Percentiles rank a stretch among this genome's conserved stretches.
These are phyloP conservation scores for Prorops nasuta DNA, from an alignment of 1,140 invertebrate species.

Conservation along the genomic window DNA sequence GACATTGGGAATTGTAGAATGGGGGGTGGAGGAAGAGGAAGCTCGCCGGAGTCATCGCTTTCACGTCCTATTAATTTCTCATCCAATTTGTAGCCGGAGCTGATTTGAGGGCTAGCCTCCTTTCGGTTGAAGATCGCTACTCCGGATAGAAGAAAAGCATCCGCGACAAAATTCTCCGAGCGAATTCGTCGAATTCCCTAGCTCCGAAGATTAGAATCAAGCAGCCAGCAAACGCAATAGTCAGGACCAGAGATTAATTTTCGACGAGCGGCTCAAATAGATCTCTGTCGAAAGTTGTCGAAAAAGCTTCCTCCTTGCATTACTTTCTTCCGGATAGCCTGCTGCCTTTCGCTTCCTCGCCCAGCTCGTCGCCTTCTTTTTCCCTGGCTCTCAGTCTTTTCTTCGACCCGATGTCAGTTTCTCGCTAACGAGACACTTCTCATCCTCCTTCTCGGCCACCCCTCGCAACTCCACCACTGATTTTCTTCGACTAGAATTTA, in stretches of 20 bases:
- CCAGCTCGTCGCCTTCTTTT: conserved; percentile 13
- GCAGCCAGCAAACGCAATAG: conserved; percentile 22
- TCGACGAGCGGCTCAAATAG: conserved; percentile 31
- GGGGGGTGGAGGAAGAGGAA: too few species aligned
- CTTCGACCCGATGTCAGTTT: too few species aligned
- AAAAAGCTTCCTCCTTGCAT: conserved; percentile 11
- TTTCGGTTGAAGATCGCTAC: conserved; percentile 5
- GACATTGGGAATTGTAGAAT: too few species aligned
- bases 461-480: too few species aligned
- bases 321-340: conserved; percentile 9
- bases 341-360: conserved; percentile 8
- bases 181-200: conserved; percentile 10
- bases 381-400: conserved; percentile 23
- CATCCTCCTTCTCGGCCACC: too few species aligned
- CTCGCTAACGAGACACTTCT: too few species aligned
- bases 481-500: too few species aligned
- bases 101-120: conserved; percentile 8
- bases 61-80: conserved; percentile 23
- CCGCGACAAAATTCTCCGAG: neutral
- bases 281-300: conserved; percentile 37
- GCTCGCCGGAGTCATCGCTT: neutral
- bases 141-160: neutral
- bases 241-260: conserved; percentile 39
- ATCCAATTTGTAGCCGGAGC: conserved; percentile 17
- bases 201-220: conserved; percentile 32